Percentiles rank a stretch among this genome's conserved stretches.
These are phyloP conservation scores for Ophiothrix spiculata DNA, from an alignment of 35 echinoderm and acorn worm species.

Conservation along the genomic window DNA sequence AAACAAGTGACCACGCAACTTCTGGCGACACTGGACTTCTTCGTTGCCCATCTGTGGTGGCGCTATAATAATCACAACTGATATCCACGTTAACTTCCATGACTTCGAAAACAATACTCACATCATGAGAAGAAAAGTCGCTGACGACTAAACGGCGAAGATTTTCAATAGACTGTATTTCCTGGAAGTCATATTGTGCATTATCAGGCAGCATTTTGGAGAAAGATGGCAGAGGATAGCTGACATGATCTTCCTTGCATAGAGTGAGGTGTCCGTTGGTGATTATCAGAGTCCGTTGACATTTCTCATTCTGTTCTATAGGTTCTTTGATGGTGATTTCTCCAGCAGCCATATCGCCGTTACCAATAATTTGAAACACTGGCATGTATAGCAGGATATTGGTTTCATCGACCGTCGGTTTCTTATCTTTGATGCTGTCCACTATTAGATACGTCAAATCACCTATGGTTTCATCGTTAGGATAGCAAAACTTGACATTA, in stretches of 20 bases:
- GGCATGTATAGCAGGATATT: slow-evolving; percentile 75
- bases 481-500: slow-evolving; percentile 90
- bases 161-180: slow-evolving; percentile 43
- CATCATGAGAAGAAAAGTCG: slow-evolving; percentile 68
- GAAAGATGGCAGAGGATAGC: slow-evolving; percentile 89
- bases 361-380: slow-evolving; percentile 28
- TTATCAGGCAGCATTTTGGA: slow-evolving; percentile 71
- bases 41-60: slow-evolving; percentile 31
- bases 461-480: slow-evolving; percentile 86
- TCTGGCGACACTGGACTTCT: slow-evolving; percentile 50
- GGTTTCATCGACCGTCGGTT: slow-evolving; percentile 35
- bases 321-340: slow-evolving; percentile 8
- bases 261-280: slow-evolving; percentile 76
- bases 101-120: slow-evolving; percentile 87
- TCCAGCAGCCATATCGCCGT: background rate
- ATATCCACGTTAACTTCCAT: slow-evolving; percentile 91
- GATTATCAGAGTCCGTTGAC: slow-evolving; percentile 64
- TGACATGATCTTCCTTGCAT: slow-evolving; percentile 86
- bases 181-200: slow-evolving; percentile 61
- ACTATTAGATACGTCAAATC: slow-evolving; percentile 83
- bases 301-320: slow-evolving; percentile 12
- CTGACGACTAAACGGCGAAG: slow-evolving; percentile 74
- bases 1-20: slow-evolving; percentile 66
- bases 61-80: slow-evolving; percentile 73
- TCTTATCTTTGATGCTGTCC: slow-evolving; percentile 43